These are phyloP conservation scores for Danio kyathit DNA, from an alignment of 2,797 vertebrate genomes.

Conservation along the genomic window DNA sequence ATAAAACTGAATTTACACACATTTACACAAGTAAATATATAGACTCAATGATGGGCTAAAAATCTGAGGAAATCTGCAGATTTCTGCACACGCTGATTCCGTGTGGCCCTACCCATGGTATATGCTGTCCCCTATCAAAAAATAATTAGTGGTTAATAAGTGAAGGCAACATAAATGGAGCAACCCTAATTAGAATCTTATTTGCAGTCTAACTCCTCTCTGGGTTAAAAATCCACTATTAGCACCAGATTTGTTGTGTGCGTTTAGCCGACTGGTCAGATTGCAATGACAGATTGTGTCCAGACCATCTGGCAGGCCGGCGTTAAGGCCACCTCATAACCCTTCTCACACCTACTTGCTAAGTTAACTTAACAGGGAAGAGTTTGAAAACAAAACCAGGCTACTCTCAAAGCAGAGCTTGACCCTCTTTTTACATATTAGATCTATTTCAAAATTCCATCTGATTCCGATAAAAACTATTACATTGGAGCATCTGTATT, in stretches of 20 bases:
- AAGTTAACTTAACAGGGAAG: slow-evolving; percentile 64
- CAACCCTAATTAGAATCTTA: slow-evolving; percentile 23
- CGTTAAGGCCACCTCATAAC: slow-evolving; percentile 64
- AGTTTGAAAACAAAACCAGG: slow-evolving; percentile 38
- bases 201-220: slow-evolving; percentile 53
- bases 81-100: no score
- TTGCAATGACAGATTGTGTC: slow-evolving; percentile 69
- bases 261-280: slow-evolving; percentile 72
- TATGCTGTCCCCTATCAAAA: neutral
- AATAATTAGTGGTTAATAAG: slow-evolving; percentile 56
- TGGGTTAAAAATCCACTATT: slow-evolving; percentile 63
- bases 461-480: slow-evolving; percentile 12
- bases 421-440: neutral
- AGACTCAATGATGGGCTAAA: no score
- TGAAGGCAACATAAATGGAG: slow-evolving; percentile 24
- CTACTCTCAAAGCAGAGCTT: neutral
- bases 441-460: slow-evolving; percentile 24
- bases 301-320: slow-evolving; percentile 71
- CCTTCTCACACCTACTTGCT: slow-evolving; percentile 62
- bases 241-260: slow-evolving; percentile 59
- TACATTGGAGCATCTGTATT: slow-evolving; percentile 1
- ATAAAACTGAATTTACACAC: no score
- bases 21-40: no score
- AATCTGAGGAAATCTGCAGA: no score
- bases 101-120: no score